Conservation (phyloP, 2,113 vertebrate genomes). For the Microcebus tavaratra region DNA sequence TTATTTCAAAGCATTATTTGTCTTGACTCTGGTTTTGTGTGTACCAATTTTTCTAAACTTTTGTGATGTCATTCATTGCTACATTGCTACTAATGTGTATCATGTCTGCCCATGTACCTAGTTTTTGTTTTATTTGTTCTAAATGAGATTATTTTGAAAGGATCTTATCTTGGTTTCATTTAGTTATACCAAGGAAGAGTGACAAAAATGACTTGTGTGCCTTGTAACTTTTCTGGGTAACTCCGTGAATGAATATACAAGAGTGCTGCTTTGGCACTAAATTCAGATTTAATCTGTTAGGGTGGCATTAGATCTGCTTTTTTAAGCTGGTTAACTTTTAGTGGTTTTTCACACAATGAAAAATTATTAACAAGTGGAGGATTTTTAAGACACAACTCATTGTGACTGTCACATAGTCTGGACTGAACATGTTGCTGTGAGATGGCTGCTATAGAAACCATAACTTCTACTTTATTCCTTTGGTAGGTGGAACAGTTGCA, state of each 20-base stretch:
- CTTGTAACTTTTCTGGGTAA: not conserved
- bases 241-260: not conserved
- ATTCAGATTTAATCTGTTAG: conserved; percentile 11
- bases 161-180: not conserved
- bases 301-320: not conserved
- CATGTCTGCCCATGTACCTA: not conserved
- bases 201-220: not conserved
- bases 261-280: not conserved
- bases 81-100: not conserved
- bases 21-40: not conserved
- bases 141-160: not conserved
- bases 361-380: not conserved
- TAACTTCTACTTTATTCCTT: conserved; percentile 85
- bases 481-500: conserved; percentile 96
- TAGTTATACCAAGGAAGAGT: not conserved
- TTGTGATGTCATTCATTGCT: not conserved
- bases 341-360: not conserved
- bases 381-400: not conserved
- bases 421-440: not conserved
- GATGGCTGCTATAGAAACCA: not conserved
- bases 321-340: not conserved
- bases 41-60: not conserved
- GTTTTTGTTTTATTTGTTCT: conserved; percentile 28
- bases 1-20: conserved; percentile 14
- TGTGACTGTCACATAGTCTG: not conserved